phyloP scores from a whole-genome alignment of 1,140 invertebrate genomes.

The Thaumetopoea pityocampa region DNA sequence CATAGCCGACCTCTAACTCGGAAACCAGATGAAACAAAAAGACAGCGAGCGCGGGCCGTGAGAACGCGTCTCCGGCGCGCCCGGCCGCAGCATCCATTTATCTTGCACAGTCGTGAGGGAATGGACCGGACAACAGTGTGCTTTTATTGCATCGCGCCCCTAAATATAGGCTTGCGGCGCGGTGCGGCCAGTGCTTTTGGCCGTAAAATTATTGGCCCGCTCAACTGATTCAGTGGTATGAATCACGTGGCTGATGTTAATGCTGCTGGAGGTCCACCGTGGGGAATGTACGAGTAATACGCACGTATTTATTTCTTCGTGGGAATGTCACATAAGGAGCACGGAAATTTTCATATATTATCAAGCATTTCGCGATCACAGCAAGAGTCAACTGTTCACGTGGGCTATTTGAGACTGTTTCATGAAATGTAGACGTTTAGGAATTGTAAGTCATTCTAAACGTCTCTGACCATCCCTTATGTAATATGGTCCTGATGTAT shows the following conservation, averaged over 20 bases:
- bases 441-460: too few species aligned
- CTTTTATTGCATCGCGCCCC: conserved; percentile 69
- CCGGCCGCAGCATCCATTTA: conserved; percentile 61
- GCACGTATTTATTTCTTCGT: too few species aligned
- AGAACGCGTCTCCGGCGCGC: conserved; percentile 63
- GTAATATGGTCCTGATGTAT: too few species aligned
- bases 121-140: conserved; percentile 62
- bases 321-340: too few species aligned
- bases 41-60: conserved; percentile 69
- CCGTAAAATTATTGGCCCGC: conserved; percentile 40
- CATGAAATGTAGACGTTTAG: too few species aligned
- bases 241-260: conserved; percentile 6
- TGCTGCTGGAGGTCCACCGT: too few species aligned
- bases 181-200: conserved; percentile 46
- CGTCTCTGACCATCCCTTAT: too few species aligned
- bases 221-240: conserved; percentile 25
- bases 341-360: too few species aligned
- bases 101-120: conserved; percentile 71
- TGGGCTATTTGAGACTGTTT: too few species aligned
- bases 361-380: too few species aligned
- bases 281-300: too few species aligned
- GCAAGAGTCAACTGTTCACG: too few species aligned
- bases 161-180: conserved; percentile 65
- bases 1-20: conserved; percentile 65
- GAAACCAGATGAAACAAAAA: conserved; percentile 69